Percentiles rank a stretch among this genome's conserved stretches.
These are phyloP conservation scores for Tympanuchus pallidicinctus DNA, from an alignment of 2,113 vertebrate genomes.

Conservation along the genomic window DNA sequence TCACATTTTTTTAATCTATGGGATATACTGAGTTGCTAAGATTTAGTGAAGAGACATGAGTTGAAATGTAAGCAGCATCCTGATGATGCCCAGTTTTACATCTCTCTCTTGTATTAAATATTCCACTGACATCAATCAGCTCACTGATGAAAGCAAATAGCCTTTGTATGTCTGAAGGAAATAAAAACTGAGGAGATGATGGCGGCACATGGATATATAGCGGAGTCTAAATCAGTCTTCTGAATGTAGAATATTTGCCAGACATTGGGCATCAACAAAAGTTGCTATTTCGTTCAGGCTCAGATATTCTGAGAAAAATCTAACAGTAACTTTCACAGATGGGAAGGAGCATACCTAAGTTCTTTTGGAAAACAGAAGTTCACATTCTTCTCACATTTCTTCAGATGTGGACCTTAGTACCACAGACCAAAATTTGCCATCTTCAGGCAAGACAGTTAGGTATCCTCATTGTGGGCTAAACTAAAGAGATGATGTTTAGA, in stretches of 20 bases:
- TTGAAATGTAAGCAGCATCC: not conserved
- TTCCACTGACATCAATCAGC: not conserved
- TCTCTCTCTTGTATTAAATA: not conserved
- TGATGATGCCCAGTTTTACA: not conserved
- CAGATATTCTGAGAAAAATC: not conserved
- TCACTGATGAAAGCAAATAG: slow-evolving; percentile 16
- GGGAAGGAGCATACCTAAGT: not conserved
- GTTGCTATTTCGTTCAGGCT: not conserved
- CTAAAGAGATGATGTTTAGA: not conserved
- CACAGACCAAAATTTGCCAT: not conserved
- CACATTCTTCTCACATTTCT: not conserved
- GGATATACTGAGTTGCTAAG: not conserved
- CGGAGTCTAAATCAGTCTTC: not conserved
- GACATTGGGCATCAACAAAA: not conserved
- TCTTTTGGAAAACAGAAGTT: not conserved
- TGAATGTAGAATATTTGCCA: not conserved
- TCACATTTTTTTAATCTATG: not conserved
- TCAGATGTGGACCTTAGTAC: not conserved
- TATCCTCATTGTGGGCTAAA: not conserved
- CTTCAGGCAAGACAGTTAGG: not conserved
- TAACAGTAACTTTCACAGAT: not conserved
- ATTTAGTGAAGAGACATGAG: not conserved
- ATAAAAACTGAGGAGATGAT: not conserved
- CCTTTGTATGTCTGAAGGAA: slow-evolving; percentile 12
- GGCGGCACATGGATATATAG: not conserved